Percentiles rank a stretch among this genome's conserved stretches.
phyloP scores from a whole-genome alignment of 2,797 vertebrate genomes.

The Crenuchus spilurus region DNA sequence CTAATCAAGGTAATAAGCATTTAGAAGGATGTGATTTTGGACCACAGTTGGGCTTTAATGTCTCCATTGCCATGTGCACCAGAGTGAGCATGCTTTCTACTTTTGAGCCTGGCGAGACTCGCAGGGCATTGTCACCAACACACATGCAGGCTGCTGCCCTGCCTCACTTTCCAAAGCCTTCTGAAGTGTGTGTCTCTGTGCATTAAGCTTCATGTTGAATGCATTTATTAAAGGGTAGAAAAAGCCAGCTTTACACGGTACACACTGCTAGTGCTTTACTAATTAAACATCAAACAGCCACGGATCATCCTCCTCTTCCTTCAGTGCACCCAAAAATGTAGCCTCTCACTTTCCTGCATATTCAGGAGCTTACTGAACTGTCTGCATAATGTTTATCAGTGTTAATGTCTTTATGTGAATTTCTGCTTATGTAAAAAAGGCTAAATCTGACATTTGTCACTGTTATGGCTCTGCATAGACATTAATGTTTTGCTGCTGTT shows the following conservation, averaged over 20 bases:
- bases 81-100: not conserved
- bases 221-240: constrained; percentile 51
- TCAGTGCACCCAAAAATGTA: constrained; percentile 10
- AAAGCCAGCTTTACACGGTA: constrained; percentile 40
- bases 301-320: constrained; percentile 36
- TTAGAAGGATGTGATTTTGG: too few relatives aligned
- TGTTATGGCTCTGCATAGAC: not conserved
- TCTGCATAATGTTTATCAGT: too few relatives aligned
- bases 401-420: not conserved
- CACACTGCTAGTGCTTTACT: constrained; percentile 52
- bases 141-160: constrained; percentile 34
- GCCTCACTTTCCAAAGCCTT: constrained; percentile 38
- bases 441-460: not conserved
- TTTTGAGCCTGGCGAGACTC: constrained; percentile 43
- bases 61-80: not conserved
- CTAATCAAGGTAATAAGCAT: too few relatives aligned
- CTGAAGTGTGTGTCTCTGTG: constrained; percentile 58
- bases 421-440: constrained; percentile 1
- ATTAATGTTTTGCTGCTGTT: not conserved
- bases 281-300: constrained; percentile 64
- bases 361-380: constrained; percentile 17
- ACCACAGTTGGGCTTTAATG: too few relatives aligned
- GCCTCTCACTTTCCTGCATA: constrained; percentile 12
- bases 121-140: constrained; percentile 52
- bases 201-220: constrained; percentile 52